A percentile compares a stretch with the other conserved stretches of the same genome.
These are phyloP conservation scores for Nerophis lumbriciformis DNA, from an alignment of 2,113 vertebrate genomes.

Conservation along the genomic window DNA sequence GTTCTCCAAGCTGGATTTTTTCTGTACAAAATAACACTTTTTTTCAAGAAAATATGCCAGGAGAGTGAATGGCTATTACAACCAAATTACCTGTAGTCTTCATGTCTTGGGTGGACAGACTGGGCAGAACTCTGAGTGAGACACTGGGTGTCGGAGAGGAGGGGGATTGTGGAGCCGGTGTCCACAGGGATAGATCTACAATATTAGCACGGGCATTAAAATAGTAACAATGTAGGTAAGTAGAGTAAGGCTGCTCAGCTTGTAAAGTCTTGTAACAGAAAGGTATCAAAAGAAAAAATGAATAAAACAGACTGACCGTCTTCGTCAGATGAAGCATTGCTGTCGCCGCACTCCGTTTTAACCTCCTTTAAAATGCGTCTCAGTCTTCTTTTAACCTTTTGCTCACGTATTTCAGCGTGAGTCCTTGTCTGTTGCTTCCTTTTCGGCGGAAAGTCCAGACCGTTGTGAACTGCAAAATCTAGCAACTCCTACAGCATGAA, in stretches of 20 bases:
- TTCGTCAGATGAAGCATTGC: conserved; percentile 87
- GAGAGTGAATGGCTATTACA: background rate
- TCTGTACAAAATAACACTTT: conserved; percentile 66
- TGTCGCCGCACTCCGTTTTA: conserved; percentile 90
- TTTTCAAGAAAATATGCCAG: background rate
- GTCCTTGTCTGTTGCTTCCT: conserved; percentile 65
- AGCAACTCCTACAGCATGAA: conserved; percentile 76
- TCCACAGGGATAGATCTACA: conserved; percentile 84
- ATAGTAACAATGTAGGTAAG: background rate
- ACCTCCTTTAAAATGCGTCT: conserved; percentile 87
- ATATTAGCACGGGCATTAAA: conserved; percentile 3
- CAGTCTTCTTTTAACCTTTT: conserved; percentile 79
- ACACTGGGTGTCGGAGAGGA: conserved; percentile 78
- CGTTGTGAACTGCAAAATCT: conserved; percentile 83
- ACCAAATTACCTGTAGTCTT: conserved; percentile 80
- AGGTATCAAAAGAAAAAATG: background rate
- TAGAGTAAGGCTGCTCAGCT: background rate
- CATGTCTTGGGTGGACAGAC: conserved; percentile 90
- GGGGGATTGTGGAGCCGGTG: conserved; percentile 75
- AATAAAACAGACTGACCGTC: conserved; percentile 75
- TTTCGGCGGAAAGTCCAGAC: conserved; percentile 75
- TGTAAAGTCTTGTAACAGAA: background rate
- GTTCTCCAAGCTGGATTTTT: conserved; percentile 85
- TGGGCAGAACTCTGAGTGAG: conserved; percentile 86
- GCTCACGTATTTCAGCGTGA: conserved; percentile 80